Percentiles rank a stretch among this genome's conserved stretches.
phyloP scores from a whole-genome alignment of 2,113 vertebrate species.

The Echinops telfairi region DNA sequence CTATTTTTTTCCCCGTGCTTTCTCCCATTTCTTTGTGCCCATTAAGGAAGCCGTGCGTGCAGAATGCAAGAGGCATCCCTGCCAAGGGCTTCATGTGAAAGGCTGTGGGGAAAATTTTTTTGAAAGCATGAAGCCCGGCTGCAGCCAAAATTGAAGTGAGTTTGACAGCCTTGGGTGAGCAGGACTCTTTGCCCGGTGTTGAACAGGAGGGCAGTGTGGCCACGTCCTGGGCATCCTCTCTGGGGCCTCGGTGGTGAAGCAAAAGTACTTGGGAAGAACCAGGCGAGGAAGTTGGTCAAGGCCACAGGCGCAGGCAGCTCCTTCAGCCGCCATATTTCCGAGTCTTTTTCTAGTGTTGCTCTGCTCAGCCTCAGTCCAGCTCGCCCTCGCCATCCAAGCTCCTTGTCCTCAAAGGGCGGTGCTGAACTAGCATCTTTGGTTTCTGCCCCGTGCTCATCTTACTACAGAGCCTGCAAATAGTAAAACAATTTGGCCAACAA shows the following conservation, averaged over 20 bases:
- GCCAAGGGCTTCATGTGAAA: slow-evolving; percentile 8
- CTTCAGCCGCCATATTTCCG: not conserved
- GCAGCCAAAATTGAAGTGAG: slow-evolving; percentile 13
- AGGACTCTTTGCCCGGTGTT: not conserved
- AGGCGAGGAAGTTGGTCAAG: not conserved
- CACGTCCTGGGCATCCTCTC: not conserved
- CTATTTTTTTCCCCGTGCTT: not conserved
- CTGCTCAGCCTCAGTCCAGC: not conserved
- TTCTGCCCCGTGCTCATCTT: not conserved
- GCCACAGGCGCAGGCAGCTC: too few species aligned
- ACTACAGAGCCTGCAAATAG: not conserved
- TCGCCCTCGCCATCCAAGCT: not conserved
- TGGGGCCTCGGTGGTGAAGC: not conserved
- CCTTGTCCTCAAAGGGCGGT: not conserved
- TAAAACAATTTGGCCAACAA: not conserved
- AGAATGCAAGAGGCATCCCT: slow-evolving; percentile 31
- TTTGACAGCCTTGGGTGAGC: slow-evolving; percentile 47
- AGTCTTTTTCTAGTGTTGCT: not conserved
- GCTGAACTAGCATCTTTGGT: not conserved
- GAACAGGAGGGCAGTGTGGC: not conserved
- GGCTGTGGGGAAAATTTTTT: slow-evolving; percentile 57
- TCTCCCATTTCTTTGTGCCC: slow-evolving; percentile 63
- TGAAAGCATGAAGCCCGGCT: slow-evolving; percentile 71
- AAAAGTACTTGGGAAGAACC: not conserved
- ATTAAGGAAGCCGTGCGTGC: not conserved